Conservation (phyloP, 2,113 vertebrate species). For the Cisticola juncidis region DNA sequence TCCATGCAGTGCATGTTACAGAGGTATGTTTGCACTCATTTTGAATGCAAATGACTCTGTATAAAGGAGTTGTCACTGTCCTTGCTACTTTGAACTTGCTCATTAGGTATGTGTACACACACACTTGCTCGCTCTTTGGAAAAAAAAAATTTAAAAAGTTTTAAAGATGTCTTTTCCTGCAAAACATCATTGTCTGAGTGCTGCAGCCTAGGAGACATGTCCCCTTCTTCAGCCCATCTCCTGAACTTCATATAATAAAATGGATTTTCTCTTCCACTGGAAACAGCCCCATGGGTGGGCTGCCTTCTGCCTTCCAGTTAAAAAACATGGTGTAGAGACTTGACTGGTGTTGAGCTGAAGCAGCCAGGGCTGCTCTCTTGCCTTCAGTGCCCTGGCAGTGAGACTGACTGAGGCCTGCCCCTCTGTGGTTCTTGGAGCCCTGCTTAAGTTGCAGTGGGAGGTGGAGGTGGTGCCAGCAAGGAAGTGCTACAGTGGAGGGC, state of each 20-base stretch:
- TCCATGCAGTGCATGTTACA: fast-evolving
- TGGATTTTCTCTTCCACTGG: neutral
- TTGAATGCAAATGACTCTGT: neutral
- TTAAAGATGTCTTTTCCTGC: neutral
- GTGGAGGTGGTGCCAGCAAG: neutral
- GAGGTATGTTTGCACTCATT: neutral
- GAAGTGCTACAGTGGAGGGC: neutral
- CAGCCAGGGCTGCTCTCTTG: neutral
- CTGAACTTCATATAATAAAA: neutral
- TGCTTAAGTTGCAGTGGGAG: neutral
- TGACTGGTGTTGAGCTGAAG: neutral
- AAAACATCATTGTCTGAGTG: neutral
- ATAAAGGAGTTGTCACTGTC: neutral
- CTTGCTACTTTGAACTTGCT: neutral
- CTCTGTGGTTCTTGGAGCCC: neutral
- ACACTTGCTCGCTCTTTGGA: neutral
- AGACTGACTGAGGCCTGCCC: neutral
- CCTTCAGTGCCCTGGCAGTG: neutral
- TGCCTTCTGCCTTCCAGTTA: neutral
- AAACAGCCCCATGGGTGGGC: neutral
- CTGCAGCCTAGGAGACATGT: neutral
- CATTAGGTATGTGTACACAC: neutral
- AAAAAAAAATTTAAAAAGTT: neutral
- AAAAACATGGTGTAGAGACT: neutral
- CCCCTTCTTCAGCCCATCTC: neutral